phyloP scores from a whole-genome alignment of 2,113 vertebrate genomes.

The Recurvirostra avosetta region DNA sequence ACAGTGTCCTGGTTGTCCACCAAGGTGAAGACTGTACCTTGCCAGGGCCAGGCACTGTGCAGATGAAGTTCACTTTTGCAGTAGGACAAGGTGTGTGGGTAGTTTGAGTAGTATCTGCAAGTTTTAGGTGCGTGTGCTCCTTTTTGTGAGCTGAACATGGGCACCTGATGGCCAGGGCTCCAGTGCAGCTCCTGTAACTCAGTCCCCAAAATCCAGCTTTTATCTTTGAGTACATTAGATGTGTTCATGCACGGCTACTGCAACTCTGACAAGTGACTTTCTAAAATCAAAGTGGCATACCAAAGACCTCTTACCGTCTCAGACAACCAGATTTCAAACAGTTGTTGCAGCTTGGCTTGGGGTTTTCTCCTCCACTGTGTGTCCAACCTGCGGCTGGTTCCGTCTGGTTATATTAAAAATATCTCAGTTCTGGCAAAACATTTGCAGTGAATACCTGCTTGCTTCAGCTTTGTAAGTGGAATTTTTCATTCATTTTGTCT shows the following conservation, averaged over 20 bases:
- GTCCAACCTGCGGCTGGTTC: not conserved
- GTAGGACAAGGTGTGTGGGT: not conserved
- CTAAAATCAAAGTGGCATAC: not conserved
- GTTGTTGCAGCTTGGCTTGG: not conserved
- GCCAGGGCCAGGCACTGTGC: not conserved
- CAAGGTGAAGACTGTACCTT: not conserved
- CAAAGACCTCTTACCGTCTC: not conserved
- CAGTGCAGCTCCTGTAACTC: not conserved
- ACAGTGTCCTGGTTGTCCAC: not conserved
- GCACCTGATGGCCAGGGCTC: not conserved
- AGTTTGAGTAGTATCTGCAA: not conserved
- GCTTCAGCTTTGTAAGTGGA: not conserved
- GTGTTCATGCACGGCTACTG: not conserved
- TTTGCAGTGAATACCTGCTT: not conserved
- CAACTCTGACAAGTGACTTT: not conserved
- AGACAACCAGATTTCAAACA: not conserved
- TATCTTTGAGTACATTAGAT: not conserved
- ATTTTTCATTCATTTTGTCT: not conserved
- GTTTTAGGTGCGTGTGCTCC: accelerated
- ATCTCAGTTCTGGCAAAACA: not conserved
- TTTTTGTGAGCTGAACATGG: not conserved
- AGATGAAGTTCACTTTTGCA: not conserved
- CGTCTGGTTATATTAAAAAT: not conserved
- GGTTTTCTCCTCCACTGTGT: not conserved
- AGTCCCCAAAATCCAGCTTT: not conserved